Base-by-base conservation (phyloP, 2,888 invertebrate species). In the Himalopsyche tibetana region DNA sequence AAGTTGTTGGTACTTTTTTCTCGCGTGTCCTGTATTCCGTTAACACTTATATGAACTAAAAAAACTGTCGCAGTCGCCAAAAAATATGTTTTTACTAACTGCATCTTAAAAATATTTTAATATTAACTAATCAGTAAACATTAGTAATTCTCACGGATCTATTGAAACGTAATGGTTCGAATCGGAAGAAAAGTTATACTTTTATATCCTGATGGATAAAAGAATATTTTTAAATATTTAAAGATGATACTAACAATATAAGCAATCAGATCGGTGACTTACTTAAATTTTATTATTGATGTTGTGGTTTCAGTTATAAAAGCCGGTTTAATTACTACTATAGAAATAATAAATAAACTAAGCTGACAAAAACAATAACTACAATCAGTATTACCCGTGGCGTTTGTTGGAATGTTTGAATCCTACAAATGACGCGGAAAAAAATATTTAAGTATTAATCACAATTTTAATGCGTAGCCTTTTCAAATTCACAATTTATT, bases 21-120 rank as follows among this genome's bases (percentile, higher is more conserved):
- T 69, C 36, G 11, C 2, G 19, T 84, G 36, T 74, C 69, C n/a
- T 80, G 19, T 15, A 85, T 84, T 12, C 87, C 85, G 55, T 86
- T 80, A 4, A 87, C 88, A 36, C 74, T 84, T 38, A 88, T 51
- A 55, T 88, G 86, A n/a, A 86, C 36, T 12, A 86, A 11, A 5
- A 88, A 42, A 12, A 88, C 55, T 28, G 84, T 36, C 6, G 84
- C 40, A 19, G 83, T 81, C 15, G 80, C 84, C 56, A 84, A 82
- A 82, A 28, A 28, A 2, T 36, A 17, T 11, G 28, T 9, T 69
- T 69, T 69, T 5, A 69, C 28, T 17, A 17, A 56, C 17, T 45
- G 17, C 83, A 63, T 63, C 28, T 69, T 69, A 4, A 28, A 40
- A 40, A 40, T 40, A 40, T 40, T 6, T 40, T 6, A 6, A 40